These are phyloP conservation scores for Gallinago undulata DNA, from an alignment of 2,113 vertebrate genomes.

Conservation along the genomic window DNA sequence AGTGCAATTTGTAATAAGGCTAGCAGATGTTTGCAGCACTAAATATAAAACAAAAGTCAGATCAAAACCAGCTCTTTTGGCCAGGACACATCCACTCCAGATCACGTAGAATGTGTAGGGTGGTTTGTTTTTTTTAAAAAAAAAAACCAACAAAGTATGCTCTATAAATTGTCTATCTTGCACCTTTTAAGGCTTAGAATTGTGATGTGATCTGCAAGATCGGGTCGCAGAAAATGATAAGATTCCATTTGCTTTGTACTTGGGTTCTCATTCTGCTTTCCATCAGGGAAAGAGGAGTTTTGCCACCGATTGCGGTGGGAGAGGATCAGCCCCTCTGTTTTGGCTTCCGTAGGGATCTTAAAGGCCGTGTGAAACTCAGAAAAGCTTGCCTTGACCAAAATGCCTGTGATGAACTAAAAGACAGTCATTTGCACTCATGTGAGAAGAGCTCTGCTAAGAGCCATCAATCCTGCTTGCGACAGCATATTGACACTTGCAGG, in stretches of 20 bases:
- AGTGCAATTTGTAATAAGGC: conserved; percentile 30
- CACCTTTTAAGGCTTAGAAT: background rate
- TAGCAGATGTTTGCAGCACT: conserved; percentile 26
- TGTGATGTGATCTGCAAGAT: background rate
- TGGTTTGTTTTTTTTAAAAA: background rate
- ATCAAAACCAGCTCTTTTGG: conserved; percentile 1
- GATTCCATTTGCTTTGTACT: background rate
- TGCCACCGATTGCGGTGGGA: background rate
- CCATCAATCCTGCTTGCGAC: conserved; percentile 40
- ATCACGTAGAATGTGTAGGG: background rate
- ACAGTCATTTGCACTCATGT: conserved; percentile 40
- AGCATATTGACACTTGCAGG: conserved; percentile 1
- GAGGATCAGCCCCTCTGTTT: background rate
- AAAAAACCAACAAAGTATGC: background rate
- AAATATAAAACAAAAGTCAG: conserved; percentile 35
- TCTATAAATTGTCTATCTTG: background rate
- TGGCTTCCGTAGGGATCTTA: background rate
- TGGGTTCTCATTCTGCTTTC: background rate
- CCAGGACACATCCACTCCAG: background rate
- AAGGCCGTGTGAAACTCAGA: background rate
- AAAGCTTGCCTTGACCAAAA: conserved; percentile 19
- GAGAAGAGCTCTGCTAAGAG: conserved; percentile 24
- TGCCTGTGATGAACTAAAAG: conserved; percentile 46
- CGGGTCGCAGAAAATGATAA: background rate
- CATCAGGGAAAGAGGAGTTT: background rate